phyloP scores from a whole-genome alignment of 2,888 invertebrate genomes.

The Escarpia spicata region DNA sequence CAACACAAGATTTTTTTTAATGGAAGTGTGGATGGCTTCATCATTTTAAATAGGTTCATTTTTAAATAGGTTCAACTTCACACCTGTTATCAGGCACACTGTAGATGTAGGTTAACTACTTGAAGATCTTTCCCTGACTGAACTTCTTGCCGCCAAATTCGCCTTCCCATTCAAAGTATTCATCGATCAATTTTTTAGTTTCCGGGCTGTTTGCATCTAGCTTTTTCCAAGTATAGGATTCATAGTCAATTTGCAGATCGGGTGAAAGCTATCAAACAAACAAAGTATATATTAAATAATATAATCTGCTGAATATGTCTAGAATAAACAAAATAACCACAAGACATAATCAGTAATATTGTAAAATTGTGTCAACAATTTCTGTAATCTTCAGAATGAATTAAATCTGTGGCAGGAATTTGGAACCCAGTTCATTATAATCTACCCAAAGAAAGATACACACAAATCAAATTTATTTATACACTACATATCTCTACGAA shows the following conservation, averaged over 20 bases:
- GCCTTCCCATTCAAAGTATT: conserved; percentile 92
- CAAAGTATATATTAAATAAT: background rate
- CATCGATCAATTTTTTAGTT: conserved; percentile 85
- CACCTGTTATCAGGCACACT: background rate
- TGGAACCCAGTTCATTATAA: no score
- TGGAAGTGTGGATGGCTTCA: background rate
- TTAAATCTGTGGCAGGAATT: no score
- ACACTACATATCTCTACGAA: no score
- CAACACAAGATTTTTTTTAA: background rate
- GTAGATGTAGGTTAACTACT: conserved; percentile 71
- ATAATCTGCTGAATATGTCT: background rate
- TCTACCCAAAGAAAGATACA: no score
- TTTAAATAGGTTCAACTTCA: background rate
- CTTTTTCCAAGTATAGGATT: conserved; percentile 95
- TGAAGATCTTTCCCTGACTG: conserved; percentile 99
- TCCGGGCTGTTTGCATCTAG: conserved; percentile 82
- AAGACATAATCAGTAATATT: no score
- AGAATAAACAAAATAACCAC: background rate
- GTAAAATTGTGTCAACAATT: no score
- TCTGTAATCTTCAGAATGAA: no score
- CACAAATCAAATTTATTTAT: no score
- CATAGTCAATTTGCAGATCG: conserved; percentile 97
- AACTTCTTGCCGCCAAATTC: conserved; percentile 90
- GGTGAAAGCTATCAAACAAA: conserved; percentile 75
- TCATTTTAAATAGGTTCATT: background rate